Evolutionary conservation across 2,797 vertebrate species (phyloP).

Genomic region (Pseudochromis fuscus): DNA sequence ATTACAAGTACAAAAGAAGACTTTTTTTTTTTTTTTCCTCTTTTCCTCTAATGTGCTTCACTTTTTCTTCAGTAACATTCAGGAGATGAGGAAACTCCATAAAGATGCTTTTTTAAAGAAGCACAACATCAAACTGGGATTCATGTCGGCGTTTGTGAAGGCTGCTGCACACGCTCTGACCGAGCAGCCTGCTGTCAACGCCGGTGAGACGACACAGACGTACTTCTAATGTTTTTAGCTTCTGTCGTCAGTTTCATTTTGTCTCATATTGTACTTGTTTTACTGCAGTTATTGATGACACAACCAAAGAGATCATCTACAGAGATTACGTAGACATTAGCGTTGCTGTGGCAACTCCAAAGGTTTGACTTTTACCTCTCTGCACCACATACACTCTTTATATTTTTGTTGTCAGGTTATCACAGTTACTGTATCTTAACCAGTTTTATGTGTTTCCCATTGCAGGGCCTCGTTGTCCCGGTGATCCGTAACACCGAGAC

Average conservation of each 20-base stretch:
- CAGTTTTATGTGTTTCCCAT: background rate
- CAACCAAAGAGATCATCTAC: conserved; percentile 96
- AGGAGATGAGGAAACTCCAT: conserved; percentile 89
- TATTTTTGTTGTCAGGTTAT: too few species aligned
- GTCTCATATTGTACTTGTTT: too few species aligned
- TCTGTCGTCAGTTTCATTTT: too few species aligned
- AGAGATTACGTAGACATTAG: conserved; percentile 97
- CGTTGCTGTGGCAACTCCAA: conserved; percentile 94
- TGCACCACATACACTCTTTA: too few species aligned
- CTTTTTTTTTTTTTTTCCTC: background rate
- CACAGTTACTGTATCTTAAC: too few species aligned
- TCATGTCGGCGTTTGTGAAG: conserved; percentile 97
- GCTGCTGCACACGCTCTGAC: conserved; percentile 91
- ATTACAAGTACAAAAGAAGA: background rate
- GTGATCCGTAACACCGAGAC: conserved; percentile 93
- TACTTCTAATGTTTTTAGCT: too few species aligned
- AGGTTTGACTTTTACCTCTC: conserved; percentile 78
- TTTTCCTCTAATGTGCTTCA: conserved; percentile 72
- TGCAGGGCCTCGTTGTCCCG: conserved; percentile 94
- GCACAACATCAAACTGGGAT: conserved; percentile 92
- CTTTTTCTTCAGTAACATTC: conserved; percentile 87
- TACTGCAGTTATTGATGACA: conserved; percentile 91
- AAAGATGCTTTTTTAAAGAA: conserved; percentile 90
- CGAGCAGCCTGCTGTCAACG: conserved; percentile 94
- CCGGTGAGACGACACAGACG: conserved; percentile 82